These are phyloP conservation scores for Podotricha telesiphe DNA, from an alignment of 2,888 invertebrate genomes.

Conservation along the genomic window DNA sequence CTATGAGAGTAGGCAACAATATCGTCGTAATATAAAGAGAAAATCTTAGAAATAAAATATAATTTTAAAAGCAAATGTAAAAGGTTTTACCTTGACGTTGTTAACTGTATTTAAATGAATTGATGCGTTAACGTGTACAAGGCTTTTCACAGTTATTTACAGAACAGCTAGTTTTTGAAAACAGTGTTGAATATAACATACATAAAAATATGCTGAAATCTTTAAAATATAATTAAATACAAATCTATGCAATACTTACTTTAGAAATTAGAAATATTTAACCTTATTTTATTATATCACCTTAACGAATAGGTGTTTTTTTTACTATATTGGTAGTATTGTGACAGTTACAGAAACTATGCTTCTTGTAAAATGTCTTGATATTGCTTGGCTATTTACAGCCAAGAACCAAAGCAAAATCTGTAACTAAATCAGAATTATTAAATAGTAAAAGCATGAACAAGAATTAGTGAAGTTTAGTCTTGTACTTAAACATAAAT, in stretches of 20 bases:
- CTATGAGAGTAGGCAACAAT: slow-evolving; percentile 4
- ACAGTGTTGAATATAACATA: background rate
- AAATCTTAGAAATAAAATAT: slow-evolving; percentile 14
- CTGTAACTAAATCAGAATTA: background rate
- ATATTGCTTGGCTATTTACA: background rate
- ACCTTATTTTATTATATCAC: too few species aligned
- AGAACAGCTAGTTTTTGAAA: background rate
- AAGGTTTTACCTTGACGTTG: slow-evolving; percentile 7
- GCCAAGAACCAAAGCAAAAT: background rate
- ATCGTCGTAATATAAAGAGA: background rate
- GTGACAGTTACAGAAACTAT: too few species aligned
- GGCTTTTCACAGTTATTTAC: background rate
- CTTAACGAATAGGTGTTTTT: background rate
- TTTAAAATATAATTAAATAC: background rate
- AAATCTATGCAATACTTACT: background rate
- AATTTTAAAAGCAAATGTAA: slow-evolving; percentile 9
- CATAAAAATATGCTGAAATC: background rate
- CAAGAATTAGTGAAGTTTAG: slow-evolving; percentile 32
- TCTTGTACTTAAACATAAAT: slow-evolving; percentile 35
- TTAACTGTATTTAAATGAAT: slow-evolving; percentile 13
- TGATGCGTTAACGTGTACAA: slow-evolving; percentile 8
- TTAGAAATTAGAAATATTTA: too few species aligned
- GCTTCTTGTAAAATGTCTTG: too few species aligned
- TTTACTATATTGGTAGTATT: background rate
- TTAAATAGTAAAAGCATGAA: slow-evolving; percentile 14